Base-by-base conservation (phyloP, 2,797 vertebrate genomes). In the Lagorchestes hirsutus region DNA sequence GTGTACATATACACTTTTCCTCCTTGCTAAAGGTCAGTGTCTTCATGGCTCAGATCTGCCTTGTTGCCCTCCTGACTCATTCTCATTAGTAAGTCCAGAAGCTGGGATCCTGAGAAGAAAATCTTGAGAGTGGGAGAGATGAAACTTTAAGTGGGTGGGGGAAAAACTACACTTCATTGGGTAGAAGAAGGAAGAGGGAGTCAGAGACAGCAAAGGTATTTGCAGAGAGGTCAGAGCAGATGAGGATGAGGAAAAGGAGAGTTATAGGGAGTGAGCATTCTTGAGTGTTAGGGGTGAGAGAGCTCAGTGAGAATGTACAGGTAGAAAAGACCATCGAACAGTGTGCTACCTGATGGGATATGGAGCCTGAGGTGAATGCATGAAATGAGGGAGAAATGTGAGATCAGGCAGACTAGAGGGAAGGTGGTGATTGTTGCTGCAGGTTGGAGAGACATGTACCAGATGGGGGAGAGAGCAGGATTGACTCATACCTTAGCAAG, bases 311-410 rank as follows among this genome's bases (percentile, higher is more conserved):
- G 9, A 87, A 40, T 9, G 22, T 22, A 27, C 9, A 4, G 22
- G 24, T 10, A 10, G 40, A 87, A 46, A 22, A 87, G 31, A 87
- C 34, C 22, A 2, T 2, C 22, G 67, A 40, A 3, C 1, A 11
- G n/a, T 24, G 12, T 87, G 22, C n/a, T 3, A 2, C 2, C 1
- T 5, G 1, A 18, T 1, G n/a, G 5, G 14, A 4, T 3, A 52
- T 40, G n/a, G 40, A 22, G 34, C n/a, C 50, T 50, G 9, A 46
- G 40, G 3, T 27, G 40, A 87, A 87, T 2, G 22, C 2, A 46
- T 87, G 40, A 50, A 87, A 50, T 11, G 8, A 87, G 22, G 40
- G 74, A 50, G 22, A 87, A 27, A 27, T 11, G 40, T 11, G 22
- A 40, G 40, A 50, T 22, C 2, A 12, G 40, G 74, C 40, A 87